phyloP scores from a whole-genome alignment of 2,113 vertebrate species.

The human (Homo sapiens) region GRCh38 chr9:9910501-9911000 shows the following conservation, averaged over 20 bases:
- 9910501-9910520: rapidly evolving
- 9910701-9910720: not conserved
- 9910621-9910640: not conserved
- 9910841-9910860: not conserved
- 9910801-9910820: not conserved
- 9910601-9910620: not conserved
- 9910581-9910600: not conserved
- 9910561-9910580: not conserved
- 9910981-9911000: not conserved
- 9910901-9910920: not conserved
- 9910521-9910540: not conserved
- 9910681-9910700: not conserved
- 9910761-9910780: not conserved
- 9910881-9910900: not conserved
- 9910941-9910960: not conserved
- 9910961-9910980: not conserved
- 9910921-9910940: not conserved
- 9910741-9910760: not conserved
- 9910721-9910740: not conserved
- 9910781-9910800: not conserved
- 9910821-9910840: not conserved
- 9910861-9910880: not conserved
- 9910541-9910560: not conserved
- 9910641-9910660: not conserved
- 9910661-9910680: not conserved